phyloP scores from a whole-genome alignment of 2,797 vertebrate genomes.

The Rhabdophis nuchalis region DNA sequence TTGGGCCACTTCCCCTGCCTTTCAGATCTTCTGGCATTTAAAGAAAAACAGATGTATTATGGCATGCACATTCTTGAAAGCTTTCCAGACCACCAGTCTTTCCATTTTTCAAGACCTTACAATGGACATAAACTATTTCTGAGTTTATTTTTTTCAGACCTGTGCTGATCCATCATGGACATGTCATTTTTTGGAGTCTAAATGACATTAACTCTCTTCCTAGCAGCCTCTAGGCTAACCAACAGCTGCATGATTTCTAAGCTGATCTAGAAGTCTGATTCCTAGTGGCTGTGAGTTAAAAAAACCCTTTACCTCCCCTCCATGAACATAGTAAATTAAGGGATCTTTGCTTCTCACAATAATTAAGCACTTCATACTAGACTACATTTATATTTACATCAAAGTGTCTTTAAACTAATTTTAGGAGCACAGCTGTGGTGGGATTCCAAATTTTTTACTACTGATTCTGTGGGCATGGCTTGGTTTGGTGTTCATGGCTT shows the following conservation, averaged over 20 bases:
- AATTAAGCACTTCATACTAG: background rate
- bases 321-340: background rate
- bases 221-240: background rate
- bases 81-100: background rate
- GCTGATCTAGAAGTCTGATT: background rate
- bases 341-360: background rate
- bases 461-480: too few relatives aligned
- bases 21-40: background rate
- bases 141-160: background rate
- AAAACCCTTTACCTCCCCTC: background rate
- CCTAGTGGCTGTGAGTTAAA: background rate
- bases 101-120: background rate
- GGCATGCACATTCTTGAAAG: background rate
- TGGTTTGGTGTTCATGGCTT: too few relatives aligned
- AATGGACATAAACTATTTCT: background rate
- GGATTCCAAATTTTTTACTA: too few relatives aligned
- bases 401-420: background rate
- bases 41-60: background rate
- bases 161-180: background rate
- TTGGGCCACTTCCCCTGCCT: background rate
- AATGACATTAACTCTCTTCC: background rate
- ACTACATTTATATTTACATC: background rate
- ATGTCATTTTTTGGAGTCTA: background rate
- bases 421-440: background rate
- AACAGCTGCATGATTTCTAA: background rate